phyloP scores from a whole-genome alignment of 2,113 vertebrate species.

The Lethenteron reissneri region DNA sequence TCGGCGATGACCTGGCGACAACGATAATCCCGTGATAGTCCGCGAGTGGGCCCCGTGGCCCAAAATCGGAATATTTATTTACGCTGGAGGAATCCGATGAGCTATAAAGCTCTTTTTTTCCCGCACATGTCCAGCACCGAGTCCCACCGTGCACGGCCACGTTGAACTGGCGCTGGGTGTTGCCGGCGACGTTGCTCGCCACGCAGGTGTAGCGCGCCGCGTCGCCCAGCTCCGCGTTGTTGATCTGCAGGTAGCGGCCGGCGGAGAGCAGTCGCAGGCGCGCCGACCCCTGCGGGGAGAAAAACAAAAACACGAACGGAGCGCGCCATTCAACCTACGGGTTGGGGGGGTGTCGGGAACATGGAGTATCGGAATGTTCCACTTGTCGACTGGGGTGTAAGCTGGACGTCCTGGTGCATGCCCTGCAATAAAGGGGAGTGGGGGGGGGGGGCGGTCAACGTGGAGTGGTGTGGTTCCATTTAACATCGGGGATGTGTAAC shows the following conservation, averaged over 20 bases:
- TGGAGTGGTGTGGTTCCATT: too few species aligned
- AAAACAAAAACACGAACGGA: slow-evolving; percentile 5
- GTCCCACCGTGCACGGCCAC: slow-evolving; percentile 55
- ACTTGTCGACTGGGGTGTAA: too few species aligned
- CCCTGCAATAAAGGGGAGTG: background rate
- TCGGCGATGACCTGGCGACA: too few species aligned
- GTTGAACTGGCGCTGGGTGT: slow-evolving; percentile 46
- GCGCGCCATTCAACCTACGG: too few species aligned
- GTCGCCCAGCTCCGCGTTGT: slow-evolving; percentile 50
- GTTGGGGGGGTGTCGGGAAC: background rate
- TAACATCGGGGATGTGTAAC: too few species aligned
- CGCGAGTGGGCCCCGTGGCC: too few species aligned
- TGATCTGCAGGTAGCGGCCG: slow-evolving; percentile 75
- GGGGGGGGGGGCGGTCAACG: too few species aligned
- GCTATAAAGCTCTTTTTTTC: too few species aligned
- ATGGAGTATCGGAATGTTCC: background rate
- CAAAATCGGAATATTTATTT: too few species aligned
- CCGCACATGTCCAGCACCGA: background rate
- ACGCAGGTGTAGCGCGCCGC: slow-evolving; percentile 55
- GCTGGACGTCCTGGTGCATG: background rate
- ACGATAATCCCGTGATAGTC: too few species aligned
- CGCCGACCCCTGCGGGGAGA: slow-evolving; percentile 32
- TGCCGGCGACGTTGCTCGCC: slow-evolving; percentile 65
- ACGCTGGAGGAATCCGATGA: too few species aligned
- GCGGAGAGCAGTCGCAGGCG: slow-evolving; percentile 52